phyloP scores from a whole-genome alignment of 2,888 invertebrate genomes.

The Neoitamus cyanurus region DNA sequence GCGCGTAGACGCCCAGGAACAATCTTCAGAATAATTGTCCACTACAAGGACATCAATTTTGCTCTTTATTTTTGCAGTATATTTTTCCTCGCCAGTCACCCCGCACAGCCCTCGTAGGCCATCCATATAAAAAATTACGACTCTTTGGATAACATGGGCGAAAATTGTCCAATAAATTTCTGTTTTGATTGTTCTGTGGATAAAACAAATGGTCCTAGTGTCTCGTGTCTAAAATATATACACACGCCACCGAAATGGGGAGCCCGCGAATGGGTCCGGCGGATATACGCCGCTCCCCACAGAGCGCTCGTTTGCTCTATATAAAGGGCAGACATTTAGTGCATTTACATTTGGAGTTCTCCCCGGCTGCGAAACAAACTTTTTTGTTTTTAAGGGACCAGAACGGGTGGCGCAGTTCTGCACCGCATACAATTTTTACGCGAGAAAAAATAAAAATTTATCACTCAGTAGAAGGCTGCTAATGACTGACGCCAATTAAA shows the following conservation, averaged over 20 bases:
- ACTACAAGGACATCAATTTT: slow-evolving; percentile 41
- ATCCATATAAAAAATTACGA: slow-evolving; percentile 46
- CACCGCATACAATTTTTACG: slow-evolving; percentile 39
- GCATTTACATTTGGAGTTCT: slow-evolving; percentile 34
- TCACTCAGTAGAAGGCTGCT: slow-evolving; percentile 44
- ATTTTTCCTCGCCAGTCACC: background rate
- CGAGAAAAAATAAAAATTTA: slow-evolving; percentile 40
- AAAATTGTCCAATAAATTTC: slow-evolving; percentile 52
- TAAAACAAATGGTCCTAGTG: slow-evolving; percentile 47
- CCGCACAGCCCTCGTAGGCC: background rate
- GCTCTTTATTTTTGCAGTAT: background rate
- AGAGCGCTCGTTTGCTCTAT: background rate
- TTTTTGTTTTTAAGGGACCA: slow-evolving; percentile 10
- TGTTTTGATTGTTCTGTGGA: slow-evolving; percentile 52
- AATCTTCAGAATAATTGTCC: slow-evolving; percentile 39
- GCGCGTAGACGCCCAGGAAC: slow-evolving; percentile 28
- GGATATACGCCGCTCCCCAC: background rate
- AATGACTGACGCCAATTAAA: slow-evolving; percentile 45
- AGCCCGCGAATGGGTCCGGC: background rate
- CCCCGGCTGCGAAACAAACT: background rate
- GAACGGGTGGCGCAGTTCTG: background rate
- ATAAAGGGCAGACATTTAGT: slow-evolving; percentile 29
- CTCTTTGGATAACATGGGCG: slow-evolving; percentile 45
- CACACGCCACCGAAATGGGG: background rate
- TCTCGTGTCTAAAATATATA: slow-evolving; percentile 35